These are phyloP conservation scores for Meiosimyza decipiens DNA, from an alignment of 2,888 invertebrate genomes.

Conservation along the genomic window DNA sequence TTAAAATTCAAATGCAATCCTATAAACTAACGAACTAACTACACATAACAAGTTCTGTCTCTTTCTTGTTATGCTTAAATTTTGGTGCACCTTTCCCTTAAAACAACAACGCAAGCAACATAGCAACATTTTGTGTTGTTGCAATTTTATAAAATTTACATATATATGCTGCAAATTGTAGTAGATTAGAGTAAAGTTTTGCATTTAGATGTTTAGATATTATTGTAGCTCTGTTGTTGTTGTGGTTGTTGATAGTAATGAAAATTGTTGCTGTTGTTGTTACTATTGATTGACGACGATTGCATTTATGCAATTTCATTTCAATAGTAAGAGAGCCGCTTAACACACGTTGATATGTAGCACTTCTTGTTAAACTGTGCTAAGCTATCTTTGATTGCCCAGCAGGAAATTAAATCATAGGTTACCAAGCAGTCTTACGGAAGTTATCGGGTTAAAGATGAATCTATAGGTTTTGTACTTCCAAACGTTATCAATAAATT, in stretches of 20 bases:
- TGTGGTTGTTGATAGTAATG: too few relatives aligned
- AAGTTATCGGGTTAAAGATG: too few relatives aligned
- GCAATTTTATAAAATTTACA: constrained; percentile 9
- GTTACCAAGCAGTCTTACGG: too few relatives aligned
- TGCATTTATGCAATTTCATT: constrained; percentile 11
- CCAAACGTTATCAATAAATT: too few relatives aligned
- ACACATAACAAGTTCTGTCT: too few relatives aligned
- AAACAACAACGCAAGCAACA: not conserved
- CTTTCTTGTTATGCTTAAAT: too few relatives aligned
- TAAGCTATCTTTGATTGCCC: too few relatives aligned
- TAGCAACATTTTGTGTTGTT: not conserved
- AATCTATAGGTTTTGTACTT: too few relatives aligned
- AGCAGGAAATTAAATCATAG: too few relatives aligned
- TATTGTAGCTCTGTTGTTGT: not conserved
- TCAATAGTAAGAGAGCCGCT: not conserved
- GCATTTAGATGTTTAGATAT: constrained; percentile 1
- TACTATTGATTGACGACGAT: not conserved
- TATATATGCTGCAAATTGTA: constrained; percentile 1
- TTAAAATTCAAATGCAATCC: constrained; percentile 18
- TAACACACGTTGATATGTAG: too few relatives aligned
- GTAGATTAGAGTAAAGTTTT: constrained; percentile 8
- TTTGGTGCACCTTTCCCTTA: too few relatives aligned
- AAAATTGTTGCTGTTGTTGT: not conserved
- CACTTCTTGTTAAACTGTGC: too few relatives aligned
- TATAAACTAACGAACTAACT: constrained; percentile 2